A percentile compares a stretch with the other conserved stretches of the same genome.
Evolutionary conservation across 2,888 invertebrate species (phyloP).

Genomic region (Neoaliturus tenellus): DNA sequence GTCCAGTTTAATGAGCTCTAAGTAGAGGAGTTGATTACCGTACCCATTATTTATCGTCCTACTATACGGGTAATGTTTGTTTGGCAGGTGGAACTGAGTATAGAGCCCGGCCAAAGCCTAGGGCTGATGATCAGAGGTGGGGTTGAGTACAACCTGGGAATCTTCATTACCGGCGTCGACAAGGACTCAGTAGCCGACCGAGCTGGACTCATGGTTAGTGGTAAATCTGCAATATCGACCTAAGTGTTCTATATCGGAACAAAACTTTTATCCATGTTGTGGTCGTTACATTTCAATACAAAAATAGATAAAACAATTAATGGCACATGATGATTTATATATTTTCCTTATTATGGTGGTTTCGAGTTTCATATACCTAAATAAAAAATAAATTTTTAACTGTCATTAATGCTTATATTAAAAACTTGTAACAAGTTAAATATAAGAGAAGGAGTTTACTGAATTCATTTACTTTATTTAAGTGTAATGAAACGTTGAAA

Average conservation of each 20-base stretch:
- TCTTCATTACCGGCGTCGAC: slow-evolving; percentile 97
- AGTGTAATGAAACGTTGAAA: no score
- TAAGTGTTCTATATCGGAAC: not conserved
- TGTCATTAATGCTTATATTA: no score
- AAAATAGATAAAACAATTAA: no score
- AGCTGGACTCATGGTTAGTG: slow-evolving; percentile 88
- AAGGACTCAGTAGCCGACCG: slow-evolving; percentile 95
- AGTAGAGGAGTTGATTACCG: slow-evolving; percentile 96
- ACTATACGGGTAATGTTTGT: slow-evolving; percentile 56
- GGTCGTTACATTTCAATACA: no score
- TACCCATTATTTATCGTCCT: slow-evolving; percentile 75
- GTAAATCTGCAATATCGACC: not conserved
- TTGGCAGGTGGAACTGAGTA: slow-evolving; percentile 87
- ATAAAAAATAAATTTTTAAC: no score
- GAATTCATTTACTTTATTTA: no score
- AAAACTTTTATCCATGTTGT: not conserved
- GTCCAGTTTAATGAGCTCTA: no score
- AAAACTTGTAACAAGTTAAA: no score
- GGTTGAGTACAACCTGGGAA: slow-evolving; percentile 95
- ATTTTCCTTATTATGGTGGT: no score
- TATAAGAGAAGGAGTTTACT: no score
- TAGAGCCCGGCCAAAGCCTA: slow-evolving; percentile 92
- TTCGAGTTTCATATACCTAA: no score
- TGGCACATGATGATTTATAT: no score
- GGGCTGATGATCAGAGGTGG: slow-evolving; percentile 98